phyloP scores from a whole-genome alignment of 1,140 invertebrate species.

The Maniola jurtina region DNA sequence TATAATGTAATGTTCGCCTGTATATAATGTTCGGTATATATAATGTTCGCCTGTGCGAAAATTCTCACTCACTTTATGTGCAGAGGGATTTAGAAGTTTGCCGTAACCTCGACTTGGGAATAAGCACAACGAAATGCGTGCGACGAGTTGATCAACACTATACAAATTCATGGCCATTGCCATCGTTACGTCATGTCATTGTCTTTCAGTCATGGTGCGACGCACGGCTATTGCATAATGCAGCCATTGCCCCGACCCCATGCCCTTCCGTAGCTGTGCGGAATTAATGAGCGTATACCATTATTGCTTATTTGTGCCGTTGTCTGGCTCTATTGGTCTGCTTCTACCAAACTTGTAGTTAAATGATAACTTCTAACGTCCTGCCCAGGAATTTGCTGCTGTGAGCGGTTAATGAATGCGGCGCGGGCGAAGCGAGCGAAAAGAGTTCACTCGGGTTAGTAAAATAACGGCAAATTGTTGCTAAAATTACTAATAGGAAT shows the following conservation, averaged over 20 bases:
- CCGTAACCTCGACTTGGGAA: background rate
- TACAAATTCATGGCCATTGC: slow-evolving; percentile 14
- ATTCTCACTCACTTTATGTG: background rate
- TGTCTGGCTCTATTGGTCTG: slow-evolving; percentile 12
- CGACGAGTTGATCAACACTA: slow-evolving; percentile 7
- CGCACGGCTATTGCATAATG: slow-evolving; percentile 62
- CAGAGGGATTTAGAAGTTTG: background rate
- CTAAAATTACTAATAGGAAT: no score
- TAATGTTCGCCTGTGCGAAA: no score
- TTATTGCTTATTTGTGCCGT: slow-evolving; percentile 3
- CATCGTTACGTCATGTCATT: slow-evolving; percentile 26
- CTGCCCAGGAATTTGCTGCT: no score
- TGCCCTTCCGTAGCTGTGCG: slow-evolving; percentile 65
- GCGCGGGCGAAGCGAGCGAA: no score
- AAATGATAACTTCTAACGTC: no score
- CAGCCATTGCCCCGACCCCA: slow-evolving; percentile 58
- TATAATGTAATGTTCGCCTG: no score
- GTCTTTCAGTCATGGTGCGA: slow-evolving; percentile 40
- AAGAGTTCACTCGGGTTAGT: no score
- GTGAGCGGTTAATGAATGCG: no score
- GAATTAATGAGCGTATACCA: slow-evolving; percentile 58
- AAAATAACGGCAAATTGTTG: no score
- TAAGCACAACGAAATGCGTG: background rate
- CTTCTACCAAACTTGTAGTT: no score
- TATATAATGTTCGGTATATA: no score